These are phyloP conservation scores for Marmota monax DNA, from an alignment of 2,113 vertebrate genomes.

Conservation along the genomic window DNA sequence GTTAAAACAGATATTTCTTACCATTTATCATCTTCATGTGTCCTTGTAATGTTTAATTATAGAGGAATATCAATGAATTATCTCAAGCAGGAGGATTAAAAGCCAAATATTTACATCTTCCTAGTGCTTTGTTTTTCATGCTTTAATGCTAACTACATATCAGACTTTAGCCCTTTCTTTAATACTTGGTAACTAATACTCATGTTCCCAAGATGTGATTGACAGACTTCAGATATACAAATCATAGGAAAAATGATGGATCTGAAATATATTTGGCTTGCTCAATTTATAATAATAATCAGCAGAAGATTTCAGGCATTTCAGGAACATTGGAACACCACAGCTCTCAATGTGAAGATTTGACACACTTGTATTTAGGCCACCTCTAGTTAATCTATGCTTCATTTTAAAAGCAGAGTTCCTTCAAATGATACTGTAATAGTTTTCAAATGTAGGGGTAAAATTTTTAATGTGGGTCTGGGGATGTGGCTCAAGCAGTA, in stretches of 20 bases:
- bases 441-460: not conserved
- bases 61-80: not conserved
- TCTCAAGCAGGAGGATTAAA: not conserved
- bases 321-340: not conserved
- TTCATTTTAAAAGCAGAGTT: not conserved
- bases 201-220: not conserved
- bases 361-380: not conserved
- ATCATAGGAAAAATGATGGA: rapidly evolving
- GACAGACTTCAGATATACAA: not conserved
- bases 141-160: not conserved
- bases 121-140: not conserved
- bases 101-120: not conserved
- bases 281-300: not conserved
- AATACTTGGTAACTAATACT: not conserved
- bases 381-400: not conserved
- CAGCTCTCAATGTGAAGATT: not conserved
- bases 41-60: not conserved
- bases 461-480: not conserved
- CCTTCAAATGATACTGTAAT: not conserved
- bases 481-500: too few relatives aligned
- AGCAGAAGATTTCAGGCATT: not conserved
- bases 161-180: not conserved
- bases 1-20: not conserved
- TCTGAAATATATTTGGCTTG: not conserved
- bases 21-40: not conserved